Evolutionary conservation across 2,888 invertebrate species (phyloP).

Genomic region (Chymomyza fuscimana): DNA sequence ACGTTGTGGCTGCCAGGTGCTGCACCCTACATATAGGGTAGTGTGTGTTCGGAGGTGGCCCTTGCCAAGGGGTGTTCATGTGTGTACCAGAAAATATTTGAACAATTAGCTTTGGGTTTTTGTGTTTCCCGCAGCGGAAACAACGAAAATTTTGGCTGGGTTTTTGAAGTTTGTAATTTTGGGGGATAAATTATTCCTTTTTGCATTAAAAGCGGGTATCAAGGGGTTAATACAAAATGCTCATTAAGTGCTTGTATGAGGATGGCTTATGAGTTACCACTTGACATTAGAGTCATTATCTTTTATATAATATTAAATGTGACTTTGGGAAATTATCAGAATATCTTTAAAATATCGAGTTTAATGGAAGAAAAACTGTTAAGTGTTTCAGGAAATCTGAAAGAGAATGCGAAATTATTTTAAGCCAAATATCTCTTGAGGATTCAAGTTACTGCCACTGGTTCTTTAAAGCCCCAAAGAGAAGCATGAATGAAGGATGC

Average conservation of each 20-base stretch:
- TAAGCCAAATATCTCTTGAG: too few relatives aligned
- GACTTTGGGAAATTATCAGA: not conserved
- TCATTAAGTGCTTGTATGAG: slow-evolving; percentile 29
- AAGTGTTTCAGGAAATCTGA: too few relatives aligned
- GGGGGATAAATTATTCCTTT: not conserved
- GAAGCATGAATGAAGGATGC: too few relatives aligned
- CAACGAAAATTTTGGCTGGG: slow-evolving; percentile 8
- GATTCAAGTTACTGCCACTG: too few relatives aligned
- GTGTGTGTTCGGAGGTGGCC: slow-evolving; percentile 11
- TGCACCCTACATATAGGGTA: not conserved
- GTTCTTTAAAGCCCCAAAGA: too few relatives aligned
- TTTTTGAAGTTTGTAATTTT: not conserved
- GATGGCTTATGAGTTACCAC: slow-evolving; percentile 14
- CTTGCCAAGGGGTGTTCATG: slow-evolving; percentile 25
- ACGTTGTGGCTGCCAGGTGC: slow-evolving; percentile 34
- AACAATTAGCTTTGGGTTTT: slow-evolving; percentile 56
- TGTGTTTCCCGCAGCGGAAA: slow-evolving; percentile 16
- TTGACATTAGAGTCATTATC: not conserved
- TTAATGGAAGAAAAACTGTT: too few relatives aligned
- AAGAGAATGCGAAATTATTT: too few relatives aligned
- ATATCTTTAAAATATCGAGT: too few relatives aligned
- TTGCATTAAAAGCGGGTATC: slow-evolving; percentile 3
- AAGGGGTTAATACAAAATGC: slow-evolving; percentile 24
- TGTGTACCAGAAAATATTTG: slow-evolving; percentile 47
- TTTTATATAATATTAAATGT: not conserved